Conservation (phyloP, 2,888 invertebrate genomes). For the Ichneumoninae sp. region DNA sequence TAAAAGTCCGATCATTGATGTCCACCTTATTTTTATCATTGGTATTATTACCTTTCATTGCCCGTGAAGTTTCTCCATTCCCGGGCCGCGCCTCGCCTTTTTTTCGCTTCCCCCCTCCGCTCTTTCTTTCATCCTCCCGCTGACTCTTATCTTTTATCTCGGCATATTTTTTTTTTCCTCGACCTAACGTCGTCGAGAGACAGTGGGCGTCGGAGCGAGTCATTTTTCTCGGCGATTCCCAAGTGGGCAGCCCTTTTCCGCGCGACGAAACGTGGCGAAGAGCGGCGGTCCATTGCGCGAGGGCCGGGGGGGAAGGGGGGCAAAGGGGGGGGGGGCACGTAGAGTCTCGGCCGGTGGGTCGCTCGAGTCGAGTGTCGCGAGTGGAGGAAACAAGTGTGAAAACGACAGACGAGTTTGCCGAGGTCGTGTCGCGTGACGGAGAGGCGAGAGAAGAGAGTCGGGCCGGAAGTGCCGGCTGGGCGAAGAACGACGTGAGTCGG, state of each 20-base stretch:
- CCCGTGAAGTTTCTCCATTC: constrained; percentile 34
- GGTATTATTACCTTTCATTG: neutral
- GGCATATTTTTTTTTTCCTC: constrained; percentile 7
- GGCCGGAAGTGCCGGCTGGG: constrained; percentile 53
- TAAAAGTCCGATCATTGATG: too few species aligned
- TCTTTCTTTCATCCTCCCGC: constrained; percentile 15
- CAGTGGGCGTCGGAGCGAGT: constrained; percentile 27
- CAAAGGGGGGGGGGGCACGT: neutral
- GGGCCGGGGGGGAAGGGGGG: too few species aligned
- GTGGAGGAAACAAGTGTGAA: constrained; percentile 27
- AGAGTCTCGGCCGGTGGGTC: neutral
- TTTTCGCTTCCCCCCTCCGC: constrained; percentile 1
- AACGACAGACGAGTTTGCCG: constrained; percentile 32
- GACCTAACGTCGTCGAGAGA: neutral
- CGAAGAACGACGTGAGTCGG: constrained; percentile 22
- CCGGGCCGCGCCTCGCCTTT: constrained; percentile 8
- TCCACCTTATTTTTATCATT: neutral
- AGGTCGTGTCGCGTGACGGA: constrained; percentile 43
- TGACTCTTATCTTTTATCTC: constrained; percentile 2
- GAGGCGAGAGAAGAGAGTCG: neutral
- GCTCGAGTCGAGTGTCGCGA: constrained; percentile 18
- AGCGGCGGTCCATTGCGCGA: constrained; percentile 3
- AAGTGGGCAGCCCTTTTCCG: constrained; percentile 22
- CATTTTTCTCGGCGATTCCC: constrained; percentile 50
- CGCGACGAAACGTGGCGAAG: constrained; percentile 42